Percentiles rank a stretch among this genome's conserved stretches.
Evolutionary conservation across 2,113 vertebrate genomes (phyloP).

Genomic region (Corynorhinus townsendii): DNA sequence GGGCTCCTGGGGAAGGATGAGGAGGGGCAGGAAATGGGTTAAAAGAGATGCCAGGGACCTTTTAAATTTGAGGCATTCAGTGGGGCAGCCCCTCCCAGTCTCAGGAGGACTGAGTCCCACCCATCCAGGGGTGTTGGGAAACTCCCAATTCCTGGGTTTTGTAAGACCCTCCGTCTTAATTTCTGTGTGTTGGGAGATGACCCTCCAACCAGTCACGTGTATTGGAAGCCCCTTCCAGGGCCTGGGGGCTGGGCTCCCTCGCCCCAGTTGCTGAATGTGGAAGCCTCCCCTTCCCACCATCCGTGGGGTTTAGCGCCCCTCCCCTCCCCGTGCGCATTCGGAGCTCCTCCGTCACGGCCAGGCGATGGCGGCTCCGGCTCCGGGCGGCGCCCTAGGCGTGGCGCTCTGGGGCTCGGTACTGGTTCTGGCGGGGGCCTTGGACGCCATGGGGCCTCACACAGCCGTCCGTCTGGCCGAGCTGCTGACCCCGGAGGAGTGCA

Average conservation of each 20-base stretch:
- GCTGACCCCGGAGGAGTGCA: conserved; percentile 75
- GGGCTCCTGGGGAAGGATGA: neutral
- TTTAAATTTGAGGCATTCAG: neutral
- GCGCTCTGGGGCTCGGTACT: neutral
- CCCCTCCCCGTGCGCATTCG: neutral
- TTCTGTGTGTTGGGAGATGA: neutral
- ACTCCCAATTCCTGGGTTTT: neutral
- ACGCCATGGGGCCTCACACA: conserved; percentile 74
- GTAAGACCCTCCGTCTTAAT: no score
- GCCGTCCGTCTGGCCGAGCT: conserved; percentile 75
- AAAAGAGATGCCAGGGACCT: neutral
- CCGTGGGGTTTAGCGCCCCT: neutral
- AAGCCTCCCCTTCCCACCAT: neutral
- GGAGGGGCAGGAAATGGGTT: neutral
- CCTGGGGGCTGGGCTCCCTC: neutral
- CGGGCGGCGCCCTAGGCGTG: neutral
- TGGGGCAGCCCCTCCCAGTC: neutral
- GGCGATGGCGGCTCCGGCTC: neutral
- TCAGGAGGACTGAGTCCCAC: neutral
- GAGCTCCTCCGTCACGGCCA: neutral
- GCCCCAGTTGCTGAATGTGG: neutral
- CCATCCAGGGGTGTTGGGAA: neutral
- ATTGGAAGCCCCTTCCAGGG: no score
- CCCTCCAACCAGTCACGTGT: no score
- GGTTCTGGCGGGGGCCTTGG: neutral